phyloP scores from a whole-genome alignment of 2,113 vertebrate genomes.

The Mormyrus iriodes region DNA sequence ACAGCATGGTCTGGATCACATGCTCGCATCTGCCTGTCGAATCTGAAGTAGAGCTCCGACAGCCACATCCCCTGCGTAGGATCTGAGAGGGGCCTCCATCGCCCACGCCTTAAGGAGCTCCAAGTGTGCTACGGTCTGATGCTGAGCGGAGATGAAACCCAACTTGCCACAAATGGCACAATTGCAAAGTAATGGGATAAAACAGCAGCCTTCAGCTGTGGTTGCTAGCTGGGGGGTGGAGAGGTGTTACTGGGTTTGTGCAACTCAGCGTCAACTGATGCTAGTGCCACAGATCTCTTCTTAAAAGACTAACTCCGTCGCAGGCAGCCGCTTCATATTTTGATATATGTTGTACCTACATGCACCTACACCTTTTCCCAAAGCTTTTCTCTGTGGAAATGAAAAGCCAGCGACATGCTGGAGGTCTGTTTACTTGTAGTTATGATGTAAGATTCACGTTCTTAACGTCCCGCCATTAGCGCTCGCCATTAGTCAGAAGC shows the following conservation, averaged over 20 bases:
- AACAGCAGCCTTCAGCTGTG: not conserved
- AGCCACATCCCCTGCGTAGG: not conserved
- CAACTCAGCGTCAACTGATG: not conserved
- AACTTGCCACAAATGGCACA: not conserved
- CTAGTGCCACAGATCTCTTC: not conserved
- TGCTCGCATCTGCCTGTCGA: not conserved
- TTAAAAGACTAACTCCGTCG: not conserved
- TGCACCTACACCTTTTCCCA: not conserved
- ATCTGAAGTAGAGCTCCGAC: not conserved
- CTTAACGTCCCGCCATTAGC: not conserved
- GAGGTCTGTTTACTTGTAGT: not conserved
- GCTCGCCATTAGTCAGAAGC: not conserved
- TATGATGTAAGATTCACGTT: not conserved
- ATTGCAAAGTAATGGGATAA: not conserved
- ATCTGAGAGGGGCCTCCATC: not conserved
- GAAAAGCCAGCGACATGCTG: not conserved
- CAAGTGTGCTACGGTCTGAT: not conserved
- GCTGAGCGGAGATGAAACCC: not conserved
- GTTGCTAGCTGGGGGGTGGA: not conserved
- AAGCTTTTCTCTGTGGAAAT: not conserved
- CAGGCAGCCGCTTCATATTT: not conserved
- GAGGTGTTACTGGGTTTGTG: not conserved
- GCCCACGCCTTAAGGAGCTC: not conserved
- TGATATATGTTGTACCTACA: not conserved
- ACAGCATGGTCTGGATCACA: not conserved